A percentile compares a stretch with the other conserved stretches of the same genome.
phyloP scores from a whole-genome alignment of 1,140 invertebrate genomes.

The Holotrichia oblita region DNA sequence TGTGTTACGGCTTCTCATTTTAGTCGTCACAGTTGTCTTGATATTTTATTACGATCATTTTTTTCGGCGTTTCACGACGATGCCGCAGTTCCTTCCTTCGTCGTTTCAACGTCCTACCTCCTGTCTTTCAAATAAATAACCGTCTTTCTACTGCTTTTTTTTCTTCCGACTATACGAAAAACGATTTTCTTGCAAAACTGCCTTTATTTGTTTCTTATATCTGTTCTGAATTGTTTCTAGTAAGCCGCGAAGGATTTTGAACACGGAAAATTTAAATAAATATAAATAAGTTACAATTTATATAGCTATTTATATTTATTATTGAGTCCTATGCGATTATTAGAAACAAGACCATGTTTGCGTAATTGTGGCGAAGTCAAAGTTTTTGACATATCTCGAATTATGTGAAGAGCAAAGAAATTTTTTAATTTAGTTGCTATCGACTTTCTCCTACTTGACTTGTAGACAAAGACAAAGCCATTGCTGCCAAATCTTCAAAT shows the following conservation, averaged over 20 bases:
- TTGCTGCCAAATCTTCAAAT: no score
- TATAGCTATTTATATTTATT: no score
- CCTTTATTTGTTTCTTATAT: conserved; percentile 13
- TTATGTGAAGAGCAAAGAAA: no score
- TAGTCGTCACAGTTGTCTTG: neutral
- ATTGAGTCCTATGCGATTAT: no score
- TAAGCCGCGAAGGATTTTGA: neutral
- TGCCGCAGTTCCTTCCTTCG: neutral
- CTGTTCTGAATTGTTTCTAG: neutral
- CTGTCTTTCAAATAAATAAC: neutral
- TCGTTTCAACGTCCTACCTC: neutral
- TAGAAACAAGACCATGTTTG: no score
- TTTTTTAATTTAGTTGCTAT: no score
- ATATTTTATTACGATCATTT: neutral
- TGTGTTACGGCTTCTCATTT: conserved; percentile 3
- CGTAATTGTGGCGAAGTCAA: no score
- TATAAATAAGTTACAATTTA: no score
- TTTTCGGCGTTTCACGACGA: neutral
- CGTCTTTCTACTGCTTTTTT: neutral
- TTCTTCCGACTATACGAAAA: neutral
- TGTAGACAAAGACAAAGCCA: no score
- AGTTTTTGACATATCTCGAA: no score
- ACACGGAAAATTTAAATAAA: no score
- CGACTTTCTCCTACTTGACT: no score
- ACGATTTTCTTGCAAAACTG: neutral